Base-by-base conservation (phyloP, 2,888 invertebrate species). In the Netelia fuscicornis region DNA sequence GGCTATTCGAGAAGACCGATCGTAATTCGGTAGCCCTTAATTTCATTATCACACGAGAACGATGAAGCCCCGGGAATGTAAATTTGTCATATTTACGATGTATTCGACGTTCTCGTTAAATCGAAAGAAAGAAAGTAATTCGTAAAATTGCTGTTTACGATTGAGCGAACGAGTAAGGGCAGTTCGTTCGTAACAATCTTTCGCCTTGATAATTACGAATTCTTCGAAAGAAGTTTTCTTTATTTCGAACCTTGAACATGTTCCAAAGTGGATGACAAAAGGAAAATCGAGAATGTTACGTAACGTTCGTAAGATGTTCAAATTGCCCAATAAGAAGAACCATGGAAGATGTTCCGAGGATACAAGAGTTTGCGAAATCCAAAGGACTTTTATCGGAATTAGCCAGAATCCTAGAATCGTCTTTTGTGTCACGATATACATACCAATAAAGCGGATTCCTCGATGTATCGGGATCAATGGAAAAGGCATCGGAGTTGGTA, bases 381-480 rank as follows among this genome's bases (percentile, higher is more conserved):
- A 5, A 23, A 58, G 75, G 37, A 54, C 64, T 79, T 79, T 79
- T 79, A 71, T 72, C 64, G 56, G 30, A 71, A 79, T 71, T 79
- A 72, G 64, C 64, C 42, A 54, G 42, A 72, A 5, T 80, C 62
- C 30, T 62, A 9, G 37, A 54, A 79, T 65, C 54, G 70, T 58
- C 65, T 56, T 25, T 6, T n/a, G 62, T 13, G 44, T 44, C 2
- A 54, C n/a, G 52, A 37, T n/a, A 23, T 48, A 52, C 6, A 70
- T 25, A 70, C 17, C 37, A 17, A 56, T 1, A 56, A 37, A 56
- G 64, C 23, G n/a, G 65, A 65, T 71, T 42, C 6, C 42, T 44
- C 10, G 56, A 79, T 65, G 44, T 23, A 72, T 79, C 64, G 64
- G 42, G 37, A 62, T 11, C 30, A 56, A 65, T 42, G 71, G 20